Conservation (phyloP, 2,888 invertebrate genomes). For the Tetropium fuscum region DNA sequence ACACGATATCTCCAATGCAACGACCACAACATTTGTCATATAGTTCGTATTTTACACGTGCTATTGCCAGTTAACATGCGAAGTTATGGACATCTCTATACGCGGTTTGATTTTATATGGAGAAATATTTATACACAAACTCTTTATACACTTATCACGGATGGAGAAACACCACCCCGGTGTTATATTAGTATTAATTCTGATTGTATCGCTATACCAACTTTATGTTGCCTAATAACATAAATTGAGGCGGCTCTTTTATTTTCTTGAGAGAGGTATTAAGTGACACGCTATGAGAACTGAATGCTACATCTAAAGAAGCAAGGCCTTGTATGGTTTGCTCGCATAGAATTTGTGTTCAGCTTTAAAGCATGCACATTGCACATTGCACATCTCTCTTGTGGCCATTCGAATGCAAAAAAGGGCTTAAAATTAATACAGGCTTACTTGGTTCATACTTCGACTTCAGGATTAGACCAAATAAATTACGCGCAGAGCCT, state of each 20-base stretch:
- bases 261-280: constrained; percentile 11
- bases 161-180: constrained; percentile 42
- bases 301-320: too few species aligned
- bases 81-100: constrained; percentile 55
- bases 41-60: constrained; percentile 58
- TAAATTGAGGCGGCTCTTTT: constrained; percentile 25
- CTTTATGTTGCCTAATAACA: constrained; percentile 35
- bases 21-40: constrained; percentile 57
- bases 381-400: too few species aligned
- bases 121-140: constrained; percentile 52
- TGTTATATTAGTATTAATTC: constrained; percentile 43
- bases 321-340: too few species aligned
- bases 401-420: too few species aligned
- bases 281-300: constrained; percentile 16
- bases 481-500: too few species aligned
- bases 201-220: constrained; percentile 38
- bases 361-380: too few species aligned
- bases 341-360: too few species aligned
- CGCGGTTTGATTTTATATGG: constrained; percentile 55
- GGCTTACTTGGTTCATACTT: too few species aligned
- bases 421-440: too few species aligned
- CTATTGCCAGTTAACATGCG: constrained; percentile 59
- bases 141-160: constrained; percentile 47
- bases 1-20: constrained; percentile 55
- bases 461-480: too few species aligned